These are phyloP conservation scores for Tetranychus truncatus DNA, from an alignment of 2,888 invertebrate genomes.

Conservation along the genomic window DNA sequence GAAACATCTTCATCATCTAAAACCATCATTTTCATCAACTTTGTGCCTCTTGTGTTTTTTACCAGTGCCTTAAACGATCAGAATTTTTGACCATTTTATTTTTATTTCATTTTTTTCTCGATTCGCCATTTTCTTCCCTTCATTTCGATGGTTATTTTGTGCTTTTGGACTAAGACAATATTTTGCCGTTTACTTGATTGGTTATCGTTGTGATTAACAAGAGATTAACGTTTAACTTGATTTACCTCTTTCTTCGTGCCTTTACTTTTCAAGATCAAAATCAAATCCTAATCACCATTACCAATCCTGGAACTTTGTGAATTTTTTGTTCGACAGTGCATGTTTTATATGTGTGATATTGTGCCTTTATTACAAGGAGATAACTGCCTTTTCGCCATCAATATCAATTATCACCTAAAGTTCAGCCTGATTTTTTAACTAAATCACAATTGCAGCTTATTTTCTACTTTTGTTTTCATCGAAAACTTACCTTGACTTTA, in stretches of 20 bases:
- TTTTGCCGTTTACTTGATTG: not conserved
- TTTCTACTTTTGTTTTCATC: not conserved
- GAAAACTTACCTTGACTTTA: not conserved
- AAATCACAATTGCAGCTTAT: not conserved
- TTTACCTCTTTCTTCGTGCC: conserved; percentile 5
- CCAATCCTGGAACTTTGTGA: not conserved
- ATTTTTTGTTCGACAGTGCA: not conserved
- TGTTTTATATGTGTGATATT: conserved; percentile 6
- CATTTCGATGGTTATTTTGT: too few relatives aligned
- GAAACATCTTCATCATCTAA: not conserved
- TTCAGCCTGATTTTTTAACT: not conserved
- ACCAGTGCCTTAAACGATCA: not conserved
- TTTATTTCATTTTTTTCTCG: not conserved
- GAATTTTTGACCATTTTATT: not conserved
- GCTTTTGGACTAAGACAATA: too few relatives aligned
- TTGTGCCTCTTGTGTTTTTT: not conserved
- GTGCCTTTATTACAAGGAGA: not conserved
- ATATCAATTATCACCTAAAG: not conserved
- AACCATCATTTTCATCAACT: not conserved
- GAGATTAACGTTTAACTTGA: not conserved
- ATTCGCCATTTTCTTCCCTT: not conserved
- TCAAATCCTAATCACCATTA: not conserved
- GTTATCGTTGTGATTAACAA: not conserved
- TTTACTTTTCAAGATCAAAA: not conserved
- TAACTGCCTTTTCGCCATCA: not conserved